Conservation (phyloP, 2,888 invertebrate species). For the Linyphia triangularis region DNA sequence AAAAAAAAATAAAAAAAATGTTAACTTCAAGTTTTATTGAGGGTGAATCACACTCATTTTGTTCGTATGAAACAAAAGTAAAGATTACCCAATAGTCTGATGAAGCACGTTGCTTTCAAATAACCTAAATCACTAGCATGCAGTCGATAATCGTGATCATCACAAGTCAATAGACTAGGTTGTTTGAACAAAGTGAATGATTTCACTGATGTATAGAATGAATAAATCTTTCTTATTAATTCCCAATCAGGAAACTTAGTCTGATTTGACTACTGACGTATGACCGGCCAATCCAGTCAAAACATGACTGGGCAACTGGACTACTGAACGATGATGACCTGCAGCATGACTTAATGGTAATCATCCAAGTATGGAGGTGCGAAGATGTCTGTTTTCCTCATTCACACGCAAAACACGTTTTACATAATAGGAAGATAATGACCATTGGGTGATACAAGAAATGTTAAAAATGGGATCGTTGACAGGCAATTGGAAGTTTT, state of each 20-base stretch:
- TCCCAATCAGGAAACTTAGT: slow-evolving; percentile 3
- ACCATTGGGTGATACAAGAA: slow-evolving; percentile 9
- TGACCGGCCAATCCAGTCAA: slow-evolving; percentile 23
- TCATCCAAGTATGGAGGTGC: slow-evolving; percentile 28
- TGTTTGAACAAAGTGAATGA: slow-evolving; percentile 41
- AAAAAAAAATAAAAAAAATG: too few relatives aligned
- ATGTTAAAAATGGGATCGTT: slow-evolving; percentile 32
- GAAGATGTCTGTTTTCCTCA: slow-evolving; percentile 32
- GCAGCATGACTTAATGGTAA: slow-evolving; percentile 1
- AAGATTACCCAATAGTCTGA: not conserved
- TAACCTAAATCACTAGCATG: slow-evolving; percentile 21
- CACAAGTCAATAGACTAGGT: slow-evolving; percentile 24
- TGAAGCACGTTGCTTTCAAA: not conserved
- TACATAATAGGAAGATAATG: slow-evolving; percentile 48
- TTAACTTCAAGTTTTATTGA: too few relatives aligned
- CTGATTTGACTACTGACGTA: slow-evolving; percentile 38
- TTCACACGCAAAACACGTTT: slow-evolving; percentile 22
- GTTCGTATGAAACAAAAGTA: too few relatives aligned
- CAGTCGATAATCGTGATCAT: not conserved
- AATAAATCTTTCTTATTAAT: slow-evolving; percentile 31
- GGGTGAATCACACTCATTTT: too few relatives aligned
- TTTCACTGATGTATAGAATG: slow-evolving; percentile 42
- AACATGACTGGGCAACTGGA: slow-evolving; percentile 42
- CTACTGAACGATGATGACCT: slow-evolving; percentile 27
- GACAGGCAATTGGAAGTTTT: slow-evolving; percentile 24